Base-by-base conservation (phyloP, 2,888 invertebrate species). In the Clitarchus hookeri region DNA sequence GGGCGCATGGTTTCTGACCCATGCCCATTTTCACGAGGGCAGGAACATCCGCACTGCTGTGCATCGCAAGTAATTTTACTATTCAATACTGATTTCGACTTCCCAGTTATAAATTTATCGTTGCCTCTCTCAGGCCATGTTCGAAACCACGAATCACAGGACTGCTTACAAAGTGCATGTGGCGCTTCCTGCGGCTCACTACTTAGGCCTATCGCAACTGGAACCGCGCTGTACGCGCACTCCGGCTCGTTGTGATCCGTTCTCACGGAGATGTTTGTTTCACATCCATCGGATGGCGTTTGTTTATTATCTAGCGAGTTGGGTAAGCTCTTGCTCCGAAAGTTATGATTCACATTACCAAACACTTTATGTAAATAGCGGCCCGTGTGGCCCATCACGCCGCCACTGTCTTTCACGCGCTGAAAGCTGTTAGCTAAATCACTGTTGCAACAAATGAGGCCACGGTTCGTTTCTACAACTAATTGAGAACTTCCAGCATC, bases 51-150 rank as follows among this genome's bases (percentile, higher is more conserved):
- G 13, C 23, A 79, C 27, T 13, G 19, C 19, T 84, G 77, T 16
- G 44, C 13, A 25, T 77, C 36, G n/a, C 84, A 44, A 54, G 44
- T 53, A 53, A 53, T 54, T 12, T 84, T 84, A n/a, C 48, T 48
- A 44, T 26, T 65, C 65, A 65, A 65, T 65, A 12, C 65, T 13
- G 27, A 27, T 82, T 82, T 82, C 11, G 82, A 82, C 23, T 84
- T 53, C n/a, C 36, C 54, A 44, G 25, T 27, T 79, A 44, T 26
- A 77, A 91, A 91, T 87, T 89, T 89, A 78, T 90, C 90, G 88
- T 91, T 91, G 88, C 90, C 91, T 88, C 92, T 90, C 90, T 93
- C 93, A 44, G 93, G 93, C 93, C 93, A 93, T 44, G 93, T 93
- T 89, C 91, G 92, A 89, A 92, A 93, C 92, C 93, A 92, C 84